phyloP scores from a whole-genome alignment of 2,113 vertebrate species.

The Peromyscus maniculatus region DNA sequence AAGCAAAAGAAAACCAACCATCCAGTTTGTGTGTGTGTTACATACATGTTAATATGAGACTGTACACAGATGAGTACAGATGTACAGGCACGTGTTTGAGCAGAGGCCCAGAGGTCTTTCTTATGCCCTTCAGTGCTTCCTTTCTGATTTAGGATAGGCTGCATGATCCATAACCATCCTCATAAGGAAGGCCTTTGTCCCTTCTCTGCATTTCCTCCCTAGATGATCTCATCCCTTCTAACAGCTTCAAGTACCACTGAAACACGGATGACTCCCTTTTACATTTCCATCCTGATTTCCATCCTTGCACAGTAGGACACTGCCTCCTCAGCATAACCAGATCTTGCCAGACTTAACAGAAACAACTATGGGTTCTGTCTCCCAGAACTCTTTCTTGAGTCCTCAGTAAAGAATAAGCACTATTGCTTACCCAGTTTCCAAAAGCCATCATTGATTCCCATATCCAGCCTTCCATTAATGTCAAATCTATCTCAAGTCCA shows the following conservation, averaged over 20 bases:
- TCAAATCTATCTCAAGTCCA: not conserved
- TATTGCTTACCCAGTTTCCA: conserved; percentile 9
- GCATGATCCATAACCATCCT: not conserved
- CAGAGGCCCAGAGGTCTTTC: not conserved
- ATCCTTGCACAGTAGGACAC: conserved; percentile 3
- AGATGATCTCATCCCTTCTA: not conserved
- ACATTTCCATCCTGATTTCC: conserved; percentile 55
- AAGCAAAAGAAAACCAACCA: not conserved
- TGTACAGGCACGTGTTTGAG: not conserved
- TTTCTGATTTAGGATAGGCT: not conserved
- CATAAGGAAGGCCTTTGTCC: not conserved
- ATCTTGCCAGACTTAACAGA: conserved; percentile 32
- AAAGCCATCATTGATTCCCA: not conserved
- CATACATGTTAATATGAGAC: too few relatives aligned
- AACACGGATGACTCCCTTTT: conserved; percentile 44
- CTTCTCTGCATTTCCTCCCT: not conserved
- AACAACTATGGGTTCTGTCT: not conserved
- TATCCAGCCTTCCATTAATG: not conserved
- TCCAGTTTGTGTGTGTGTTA: not conserved
- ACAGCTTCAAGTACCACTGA: conserved; percentile 16
- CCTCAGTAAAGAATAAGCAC: not conserved
- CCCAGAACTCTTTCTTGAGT: not conserved
- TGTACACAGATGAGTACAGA: not conserved
- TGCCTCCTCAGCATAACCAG: not conserved
- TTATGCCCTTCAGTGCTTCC: not conserved